These are phyloP conservation scores for Rhinophrynus dorsalis DNA, from an alignment of 2,797 vertebrate genomes.

Conservation along the genomic window DNA sequence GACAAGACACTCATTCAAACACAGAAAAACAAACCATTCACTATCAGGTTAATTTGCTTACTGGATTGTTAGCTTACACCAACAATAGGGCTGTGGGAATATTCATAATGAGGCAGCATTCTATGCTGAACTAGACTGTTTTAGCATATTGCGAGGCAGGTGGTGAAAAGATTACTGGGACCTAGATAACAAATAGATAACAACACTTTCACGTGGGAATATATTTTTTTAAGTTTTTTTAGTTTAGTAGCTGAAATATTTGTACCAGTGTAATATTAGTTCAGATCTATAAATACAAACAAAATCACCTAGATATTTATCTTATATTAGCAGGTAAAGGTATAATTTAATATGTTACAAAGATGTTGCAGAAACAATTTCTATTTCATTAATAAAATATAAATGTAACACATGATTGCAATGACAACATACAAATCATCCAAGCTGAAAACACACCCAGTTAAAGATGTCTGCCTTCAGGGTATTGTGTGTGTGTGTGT, in stretches of 20 bases:
- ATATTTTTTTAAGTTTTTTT: not conserved
- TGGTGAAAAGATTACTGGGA: slow-evolving; percentile 56
- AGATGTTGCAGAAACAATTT: too few relatives aligned
- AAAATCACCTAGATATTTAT: too few relatives aligned
- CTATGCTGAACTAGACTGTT: slow-evolving; percentile 43
- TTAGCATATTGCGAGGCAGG: slow-evolving; percentile 35
- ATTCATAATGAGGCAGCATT: slow-evolving; percentile 41
- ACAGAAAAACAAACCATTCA: slow-evolving; percentile 3
- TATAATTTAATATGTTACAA: too few relatives aligned
- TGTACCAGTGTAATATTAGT: not conserved
- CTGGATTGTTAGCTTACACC: slow-evolving; percentile 1
- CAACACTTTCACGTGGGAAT: slow-evolving; percentile 50
- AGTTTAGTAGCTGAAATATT: not conserved
- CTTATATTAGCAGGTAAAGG: too few relatives aligned
- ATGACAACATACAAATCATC: too few relatives aligned
- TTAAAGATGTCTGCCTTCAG: too few relatives aligned
- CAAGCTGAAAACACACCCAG: too few relatives aligned
- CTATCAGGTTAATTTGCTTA: slow-evolving; percentile 11
- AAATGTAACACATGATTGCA: too few relatives aligned
- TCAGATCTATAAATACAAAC: too few relatives aligned
- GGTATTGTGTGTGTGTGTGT: too few relatives aligned
- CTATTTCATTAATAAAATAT: too few relatives aligned
- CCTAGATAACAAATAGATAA: slow-evolving; percentile 53
- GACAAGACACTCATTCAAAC: slow-evolving; percentile 11
- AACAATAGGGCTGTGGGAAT: slow-evolving; percentile 44